Base-by-base conservation (phyloP, 2,888 invertebrate genomes). In the Plebejus melissa region DNA sequence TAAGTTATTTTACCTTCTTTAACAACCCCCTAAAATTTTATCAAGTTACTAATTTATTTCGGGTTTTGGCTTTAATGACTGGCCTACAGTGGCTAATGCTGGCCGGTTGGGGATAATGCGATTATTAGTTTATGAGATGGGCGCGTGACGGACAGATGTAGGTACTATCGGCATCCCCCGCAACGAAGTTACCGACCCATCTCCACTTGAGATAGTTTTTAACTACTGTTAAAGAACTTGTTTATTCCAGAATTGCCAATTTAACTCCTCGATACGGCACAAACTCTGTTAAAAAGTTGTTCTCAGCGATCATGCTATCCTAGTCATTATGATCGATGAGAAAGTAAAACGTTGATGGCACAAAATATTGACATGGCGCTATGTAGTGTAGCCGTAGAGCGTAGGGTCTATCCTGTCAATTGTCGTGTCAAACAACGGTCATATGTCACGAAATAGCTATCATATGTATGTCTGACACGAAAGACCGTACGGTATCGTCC, bases 101-200 rank as follows among this genome's bases (percentile, higher is more conserved):
- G 74, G 65, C 75, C 76, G 77, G 80, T 75, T 71, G 75, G 74
- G 76, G 74, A 77, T 81, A 82, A 82, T 80, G 79, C 79, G 80
- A 79, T 82, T 83, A 82, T 80, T 81, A 81, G 81, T 83, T 82
- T 80, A 82, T 79, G 81, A 81, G 81, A 78, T 74, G 75, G 76
- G 78, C 77, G 78, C 78, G 79, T 79, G 80, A 80, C 78, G 80
- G 79, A 79, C 78, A 78, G 80, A 78, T 76, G 79, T n/a, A n/a
- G n/a, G n/a, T 79, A 74, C 77, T 78, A 78, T 79, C 77, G 77
- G 79, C 77, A 78, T 78, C 78, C 75, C 76, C 72, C 74, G 69
- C 76, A 76, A 54, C 54, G 50, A 72, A 32, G 50, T 72, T 28
- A 28, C 50, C 28, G 65, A 6, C 32, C 50, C 32, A 32, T 22